Conservation (phyloP, 53 echinoderm and acorn worm species). For the Paracentrotus lividus region DNA sequence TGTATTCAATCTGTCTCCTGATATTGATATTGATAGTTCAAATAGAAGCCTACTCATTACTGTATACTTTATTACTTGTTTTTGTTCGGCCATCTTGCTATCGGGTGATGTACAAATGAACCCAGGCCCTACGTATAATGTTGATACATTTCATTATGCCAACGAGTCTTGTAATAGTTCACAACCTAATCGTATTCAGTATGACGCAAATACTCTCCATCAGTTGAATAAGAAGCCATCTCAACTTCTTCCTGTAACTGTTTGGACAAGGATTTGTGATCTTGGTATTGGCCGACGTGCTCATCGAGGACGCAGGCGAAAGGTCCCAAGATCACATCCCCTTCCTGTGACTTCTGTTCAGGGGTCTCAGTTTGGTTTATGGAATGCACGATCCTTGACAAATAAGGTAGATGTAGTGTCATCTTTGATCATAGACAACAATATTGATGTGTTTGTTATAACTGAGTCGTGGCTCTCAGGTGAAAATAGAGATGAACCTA, state of each 20-base stretch:
- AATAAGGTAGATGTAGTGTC: not conserved
- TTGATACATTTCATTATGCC: no score
- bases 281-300: no score
- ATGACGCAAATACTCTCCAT: not conserved
- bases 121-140: no score
- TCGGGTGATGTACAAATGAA: constrained; percentile 18
- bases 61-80: not conserved
- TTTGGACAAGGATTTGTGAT: not conserved
- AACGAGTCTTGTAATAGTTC: no score
- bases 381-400: not conserved
- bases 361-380: constrained; percentile 42
- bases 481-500: no score
- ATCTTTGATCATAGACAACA: constrained; percentile 13
- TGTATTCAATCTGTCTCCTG: constrained; percentile 45
- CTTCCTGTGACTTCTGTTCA: not conserved
- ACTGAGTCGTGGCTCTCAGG: constrained; percentile 13
- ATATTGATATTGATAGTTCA: no score
- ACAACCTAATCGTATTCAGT: no score
- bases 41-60: not conserved
- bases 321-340: not conserved
- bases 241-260: not conserved
- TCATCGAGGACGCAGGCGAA: constrained; percentile 33
- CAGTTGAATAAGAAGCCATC: not conserved
- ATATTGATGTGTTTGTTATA: constrained; percentile 8
- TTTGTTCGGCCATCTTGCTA: constrained; percentile 40